Base-by-base conservation (phyloP, 2,113 vertebrate genomes). In the Acrocephalus kingi region DNA sequence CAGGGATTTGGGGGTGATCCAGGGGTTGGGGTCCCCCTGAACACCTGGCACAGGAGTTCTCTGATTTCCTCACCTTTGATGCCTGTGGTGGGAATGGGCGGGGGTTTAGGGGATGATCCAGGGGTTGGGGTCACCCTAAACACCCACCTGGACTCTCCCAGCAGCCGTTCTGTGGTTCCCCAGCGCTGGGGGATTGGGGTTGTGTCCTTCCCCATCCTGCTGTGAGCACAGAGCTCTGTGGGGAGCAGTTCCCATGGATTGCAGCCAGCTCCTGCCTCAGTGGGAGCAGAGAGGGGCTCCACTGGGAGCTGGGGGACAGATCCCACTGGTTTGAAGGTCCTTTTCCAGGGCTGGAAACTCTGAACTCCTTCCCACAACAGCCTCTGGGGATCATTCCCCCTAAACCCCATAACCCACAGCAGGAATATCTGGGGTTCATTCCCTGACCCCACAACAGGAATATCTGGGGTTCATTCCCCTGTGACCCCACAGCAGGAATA, bases 111-210 rank as follows among this genome's bases (percentile, higher is more conserved):
- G 41, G 11, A 11, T 43, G 41, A 43, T 43, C 41, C 4, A 2
- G 71, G 43, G 49, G 9, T 2, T 19, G 82, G 73, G 33, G 33
- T 13, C 39, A 19, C 39, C 18, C 18, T 7, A 0, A 15, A 5
- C 2, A 0, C 22, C 28, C 4, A 30, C 9, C 37, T 51, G 9
- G 14, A 43, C 3, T 19, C 30, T 37, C 11, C 52, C 43, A 2
- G 51, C 51, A 10, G 33, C 37, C 19, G 0, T 7, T 5, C 13
- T 7, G 0, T 2, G 55, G 45, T 7, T n/a, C 22, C 37, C 12
- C 35, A 35, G 2, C 0, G 15, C 33, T 1, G 49, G 41, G 62
- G 11, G 33, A 1, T 1, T 37, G 33, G 46, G 5, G 28, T 56
- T 3, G 16, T 48, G 52, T 48, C 45, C n/a, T 51, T 25, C 10